Evolutionary conservation across 2,797 vertebrate genomes (phyloP), one percentile per base, ranked within the genome.

Genomic region (Acropternis orthonyx): DNA sequence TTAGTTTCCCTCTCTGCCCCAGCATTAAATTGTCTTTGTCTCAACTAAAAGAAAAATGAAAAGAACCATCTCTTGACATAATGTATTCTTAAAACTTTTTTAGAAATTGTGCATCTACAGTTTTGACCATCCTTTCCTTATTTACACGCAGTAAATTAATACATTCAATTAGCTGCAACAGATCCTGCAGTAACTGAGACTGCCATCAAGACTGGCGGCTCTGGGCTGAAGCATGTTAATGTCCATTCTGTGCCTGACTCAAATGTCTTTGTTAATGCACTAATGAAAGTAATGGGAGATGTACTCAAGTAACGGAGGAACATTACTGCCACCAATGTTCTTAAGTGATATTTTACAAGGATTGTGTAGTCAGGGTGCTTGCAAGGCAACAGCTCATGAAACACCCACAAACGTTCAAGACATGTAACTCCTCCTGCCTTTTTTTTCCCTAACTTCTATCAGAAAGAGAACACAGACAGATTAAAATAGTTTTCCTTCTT

Each of bases 401-500:
- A 92, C 14, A 5, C 5, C 6, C 30, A 5, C n/a, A 46, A 72
- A 10, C 2, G 8, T 15, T 73, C 15, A 28, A 61, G 22, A 52
- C 6, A 7, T 16, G 8, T 27, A 76, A 79, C 14, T 22, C 6
- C 2, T 1, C 11, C 3, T 2, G 6, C 3, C 9, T 27, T 6
- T 28, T 15, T 14, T 56, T 52, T 86, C 46, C 4, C 28, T 10
- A 71, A 72, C 8, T 36, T 12, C 15, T 39, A 69, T 7, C 16
- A 82, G 39, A 68, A 75, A 68, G 30, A 27, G 21, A 93, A 44
- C 23, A 65, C 7, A 69, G 67, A 75, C 5, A 83, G 4, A 48
- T 19, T 16, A 23, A 4, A 82, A 62, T 8, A n/a, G n/a, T 65
- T 67, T 46, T 63, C 21, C 39, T 87, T n/a, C 14, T 61, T 76